These are phyloP conservation scores for Drosophila asahinai DNA, from an alignment of 1,140 invertebrate genomes.

Conservation along the genomic window DNA sequence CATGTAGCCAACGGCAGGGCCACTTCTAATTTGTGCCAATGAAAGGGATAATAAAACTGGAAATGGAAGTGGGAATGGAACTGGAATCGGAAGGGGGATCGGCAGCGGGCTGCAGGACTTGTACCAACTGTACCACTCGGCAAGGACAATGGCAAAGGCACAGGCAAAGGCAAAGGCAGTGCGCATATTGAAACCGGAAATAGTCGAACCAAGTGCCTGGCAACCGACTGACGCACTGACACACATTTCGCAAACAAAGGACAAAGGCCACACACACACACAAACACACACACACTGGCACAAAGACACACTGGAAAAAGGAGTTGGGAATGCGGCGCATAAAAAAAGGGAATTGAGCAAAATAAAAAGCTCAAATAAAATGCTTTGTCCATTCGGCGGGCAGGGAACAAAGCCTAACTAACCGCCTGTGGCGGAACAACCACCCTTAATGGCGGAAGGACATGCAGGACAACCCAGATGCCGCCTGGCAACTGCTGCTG, in stretches of 20 bases:
- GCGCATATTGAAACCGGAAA: slow-evolving; percentile 81
- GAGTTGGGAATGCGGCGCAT: slow-evolving; percentile 36
- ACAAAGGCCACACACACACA: slow-evolving; percentile 62
- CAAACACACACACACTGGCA: slow-evolving; percentile 22
- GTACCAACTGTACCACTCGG: slow-evolving; percentile 68
- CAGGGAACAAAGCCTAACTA: slow-evolving; percentile 69
- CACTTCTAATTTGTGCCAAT: slow-evolving; percentile 60
- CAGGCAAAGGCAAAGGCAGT: slow-evolving; percentile 57
- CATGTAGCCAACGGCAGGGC: slow-evolving; percentile 50
- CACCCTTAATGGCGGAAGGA: slow-evolving; percentile 76
- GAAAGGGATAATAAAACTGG: slow-evolving; percentile 54
- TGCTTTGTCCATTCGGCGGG: slow-evolving; percentile 70
- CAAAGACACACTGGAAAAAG: slow-evolving; percentile 47
- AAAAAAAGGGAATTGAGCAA: slow-evolving; percentile 62
- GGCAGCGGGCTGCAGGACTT: slow-evolving; percentile 41
- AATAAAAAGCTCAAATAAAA: slow-evolving; percentile 83
- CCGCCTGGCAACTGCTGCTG: slow-evolving; percentile 69
- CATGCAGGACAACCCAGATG: slow-evolving; percentile 67
- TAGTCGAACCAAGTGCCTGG: slow-evolving; percentile 79
- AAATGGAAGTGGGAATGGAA: slow-evolving; percentile 32
- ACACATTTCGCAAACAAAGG: slow-evolving; percentile 80
- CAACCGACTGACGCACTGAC: slow-evolving; percentile 83
- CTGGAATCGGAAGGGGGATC: slow-evolving; percentile 1
- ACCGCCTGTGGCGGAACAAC: slow-evolving; percentile 68
- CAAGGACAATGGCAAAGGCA: slow-evolving; percentile 44